Conservation (phyloP, 2,888 invertebrate species). For the Aphidoletes aphidimyza region DNA sequence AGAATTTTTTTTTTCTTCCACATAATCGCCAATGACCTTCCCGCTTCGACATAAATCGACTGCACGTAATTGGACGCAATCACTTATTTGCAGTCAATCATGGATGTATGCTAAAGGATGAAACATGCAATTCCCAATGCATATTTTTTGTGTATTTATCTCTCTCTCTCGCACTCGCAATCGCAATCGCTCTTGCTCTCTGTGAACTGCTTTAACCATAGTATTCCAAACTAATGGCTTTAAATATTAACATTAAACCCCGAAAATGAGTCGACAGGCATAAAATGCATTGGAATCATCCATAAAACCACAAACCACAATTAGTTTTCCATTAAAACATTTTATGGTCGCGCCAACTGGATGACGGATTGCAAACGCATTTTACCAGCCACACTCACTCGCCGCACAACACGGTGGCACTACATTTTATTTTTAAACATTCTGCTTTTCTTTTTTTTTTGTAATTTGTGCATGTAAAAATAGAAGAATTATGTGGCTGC, state of each 20-base stretch:
- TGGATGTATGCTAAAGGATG: not conserved
- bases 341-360: constrained; percentile 30
- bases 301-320: constrained; percentile 54
- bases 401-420: constrained; percentile 19
- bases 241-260: not conserved
- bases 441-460: too few species aligned
- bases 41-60: not conserved
- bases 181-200: too few species aligned
- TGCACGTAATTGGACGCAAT: not conserved
- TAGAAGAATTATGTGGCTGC: constrained; percentile 15
- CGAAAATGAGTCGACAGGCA: not conserved
- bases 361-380: too few species aligned
- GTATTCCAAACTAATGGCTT: not conserved
- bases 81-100: not conserved
- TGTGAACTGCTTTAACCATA: too few species aligned
- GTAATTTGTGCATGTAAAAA: constrained; percentile 39
- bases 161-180: too few species aligned
- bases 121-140: not conserved
- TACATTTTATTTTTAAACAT: constrained; percentile 43
- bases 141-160: not conserved
- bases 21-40: constrained; percentile 4
- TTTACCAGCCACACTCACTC: not conserved
- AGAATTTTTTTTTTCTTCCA: not conserved
- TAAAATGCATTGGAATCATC: not conserved
- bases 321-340: constrained; percentile 51